These are phyloP conservation scores for Mimas tiliae DNA, from an alignment of 2,888 invertebrate genomes.

Conservation along the genomic window DNA sequence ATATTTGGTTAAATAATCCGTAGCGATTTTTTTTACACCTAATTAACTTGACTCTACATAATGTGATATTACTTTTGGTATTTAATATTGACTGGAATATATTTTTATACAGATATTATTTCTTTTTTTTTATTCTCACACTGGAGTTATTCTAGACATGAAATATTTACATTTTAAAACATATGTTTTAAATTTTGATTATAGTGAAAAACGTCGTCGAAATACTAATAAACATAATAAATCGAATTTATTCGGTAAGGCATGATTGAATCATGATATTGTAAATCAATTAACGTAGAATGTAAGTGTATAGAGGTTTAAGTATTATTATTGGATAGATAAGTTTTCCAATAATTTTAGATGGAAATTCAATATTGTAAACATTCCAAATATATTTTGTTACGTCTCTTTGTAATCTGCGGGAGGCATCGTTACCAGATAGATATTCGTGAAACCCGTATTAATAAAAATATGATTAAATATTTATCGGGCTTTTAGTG, in stretches of 20 bases:
- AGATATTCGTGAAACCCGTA: too few relatives aligned
- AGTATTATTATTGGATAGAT: slow-evolving; percentile 1
- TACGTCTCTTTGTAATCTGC: background rate
- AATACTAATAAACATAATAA: background rate
- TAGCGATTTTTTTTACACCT: too few relatives aligned
- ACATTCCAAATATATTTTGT: background rate
- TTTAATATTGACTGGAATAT: background rate
- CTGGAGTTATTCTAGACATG: too few relatives aligned
- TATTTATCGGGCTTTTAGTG: too few relatives aligned
- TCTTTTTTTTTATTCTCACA: background rate
- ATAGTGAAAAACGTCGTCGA: background rate
- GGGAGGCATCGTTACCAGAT: background rate
- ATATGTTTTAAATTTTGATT: background rate
- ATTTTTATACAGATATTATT: background rate
- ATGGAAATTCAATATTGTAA: background rate
- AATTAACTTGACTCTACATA: background rate
- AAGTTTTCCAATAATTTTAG: slow-evolving; percentile 6
- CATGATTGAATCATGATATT: slow-evolving; percentile 13
- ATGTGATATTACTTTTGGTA: background rate
- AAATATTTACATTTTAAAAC: background rate
- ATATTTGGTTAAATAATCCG: too few relatives aligned
- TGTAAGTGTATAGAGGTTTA: background rate
- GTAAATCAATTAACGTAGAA: slow-evolving; percentile 15
- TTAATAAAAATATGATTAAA: too few relatives aligned
- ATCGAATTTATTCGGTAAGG: slow-evolving; percentile 17